Evolutionary conservation across 1,140 invertebrate species (phyloP), one percentile per base, ranked within the genome.

Genomic region (Globodera rostochiensis): DNA sequence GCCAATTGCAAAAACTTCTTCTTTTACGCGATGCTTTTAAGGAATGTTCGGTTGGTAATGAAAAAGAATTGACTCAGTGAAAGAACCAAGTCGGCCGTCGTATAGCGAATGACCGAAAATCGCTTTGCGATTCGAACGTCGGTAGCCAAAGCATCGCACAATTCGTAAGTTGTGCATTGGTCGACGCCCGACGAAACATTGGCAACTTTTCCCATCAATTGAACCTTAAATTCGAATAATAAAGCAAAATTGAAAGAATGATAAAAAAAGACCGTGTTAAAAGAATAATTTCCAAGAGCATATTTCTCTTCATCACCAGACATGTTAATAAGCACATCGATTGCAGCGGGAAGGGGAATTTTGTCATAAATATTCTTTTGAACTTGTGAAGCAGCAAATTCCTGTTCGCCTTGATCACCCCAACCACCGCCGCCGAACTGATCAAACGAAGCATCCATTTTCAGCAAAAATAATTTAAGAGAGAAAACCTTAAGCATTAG

Each of bases 361-460:
- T 76, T 76, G 46, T 76, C 74, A 21, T 57, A 64, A 19, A 76
- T 21, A 57, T 76, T 45, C 15, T 66, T 76, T 57, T 50, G 36
- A n/a, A 64, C 8, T 46, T 57, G 47, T 21, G 50, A 36, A 3
- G 74, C 15, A 2, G 74, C 19, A 76, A 76, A 76, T 46, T 76
- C 50, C 15, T 53, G 36, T 64, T 64, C 74, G 53, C 74, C 74
- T 57, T 76, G 74, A 19, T 76, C 74, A 64, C 74, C 74, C 74
- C 74, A 76, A 13, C 74, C 74, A 57, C n/a, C 46, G 9, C 74
- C 74, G 19, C 74, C 74, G 66, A 76, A 76, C 53, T 76, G 74
- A 47, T 76, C 74, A 21, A 76, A 76, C 4, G 74, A 76, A 57
- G 74, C 74, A 21, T 76, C 74, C 74, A 76, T 76, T 76, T 76